Evolutionary conservation across 2,888 invertebrate species (phyloP).

Genomic region (Automeris io): DNA sequence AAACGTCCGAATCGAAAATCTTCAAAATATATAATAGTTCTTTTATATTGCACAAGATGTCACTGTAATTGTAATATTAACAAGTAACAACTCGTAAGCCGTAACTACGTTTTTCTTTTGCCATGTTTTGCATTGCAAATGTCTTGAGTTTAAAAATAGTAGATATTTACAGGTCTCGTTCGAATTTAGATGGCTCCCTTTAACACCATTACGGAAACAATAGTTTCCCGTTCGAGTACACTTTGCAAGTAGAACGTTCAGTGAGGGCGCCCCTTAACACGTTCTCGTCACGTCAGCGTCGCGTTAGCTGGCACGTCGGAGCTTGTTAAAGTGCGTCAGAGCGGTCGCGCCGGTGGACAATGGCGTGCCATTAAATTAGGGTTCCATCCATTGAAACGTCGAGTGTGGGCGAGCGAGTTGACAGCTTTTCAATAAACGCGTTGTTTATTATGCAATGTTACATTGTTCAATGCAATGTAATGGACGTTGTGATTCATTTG

Average conservation of each 20-base stretch:
- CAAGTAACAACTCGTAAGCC: too few relatives aligned
- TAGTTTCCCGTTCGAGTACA: conserved; percentile 11
- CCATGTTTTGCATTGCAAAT: too few relatives aligned
- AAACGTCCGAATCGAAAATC: too few relatives aligned
- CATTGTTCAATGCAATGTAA: background rate
- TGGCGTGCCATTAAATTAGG: conserved; percentile 6
- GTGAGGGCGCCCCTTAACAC: conserved; percentile 17
- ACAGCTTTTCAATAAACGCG: background rate
- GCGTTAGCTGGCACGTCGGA: too few relatives aligned
- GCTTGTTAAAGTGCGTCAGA: conserved; percentile 9
- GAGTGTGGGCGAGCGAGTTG: background rate
- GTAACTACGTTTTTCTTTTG: too few relatives aligned
- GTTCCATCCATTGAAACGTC: background rate
- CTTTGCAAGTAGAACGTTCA: conserved; percentile 11
- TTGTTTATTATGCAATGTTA: background rate
- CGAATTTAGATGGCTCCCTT: conserved; percentile 1
- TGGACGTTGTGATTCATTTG: background rate
- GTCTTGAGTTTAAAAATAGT: too few relatives aligned
- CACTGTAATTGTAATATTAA: too few relatives aligned
- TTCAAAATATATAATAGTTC: too few relatives aligned
- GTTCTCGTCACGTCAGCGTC: conserved; percentile 15
- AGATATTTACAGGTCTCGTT: background rate
- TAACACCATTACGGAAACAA: conserved; percentile 15
- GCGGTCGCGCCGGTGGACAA: conserved; percentile 6
- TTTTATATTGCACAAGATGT: too few relatives aligned